These are phyloP conservation scores for Mnemiopsis leidyi DNA, from an alignment of 37 sponge, comb jelly and placozoan species.

Conservation along the genomic window DNA sequence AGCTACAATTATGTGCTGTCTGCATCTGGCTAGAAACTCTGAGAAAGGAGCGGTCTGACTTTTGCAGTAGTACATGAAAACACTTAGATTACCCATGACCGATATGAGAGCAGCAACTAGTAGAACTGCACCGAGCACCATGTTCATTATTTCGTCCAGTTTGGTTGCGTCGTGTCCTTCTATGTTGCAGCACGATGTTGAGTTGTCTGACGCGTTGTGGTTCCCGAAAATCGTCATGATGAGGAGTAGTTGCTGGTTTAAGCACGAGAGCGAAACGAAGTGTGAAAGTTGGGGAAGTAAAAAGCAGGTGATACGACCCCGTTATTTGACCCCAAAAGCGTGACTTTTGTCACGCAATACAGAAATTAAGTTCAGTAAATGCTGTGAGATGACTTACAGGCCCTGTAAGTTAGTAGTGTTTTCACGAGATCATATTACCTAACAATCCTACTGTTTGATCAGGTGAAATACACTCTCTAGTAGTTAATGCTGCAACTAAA, in stretches of 20 bases:
- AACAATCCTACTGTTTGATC: too few relatives aligned
- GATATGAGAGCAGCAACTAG: neutral
- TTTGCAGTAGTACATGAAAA: neutral
- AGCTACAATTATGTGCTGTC: neutral
- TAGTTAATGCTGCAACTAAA: too few relatives aligned
- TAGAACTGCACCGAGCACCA: neutral
- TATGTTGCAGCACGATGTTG: neutral
- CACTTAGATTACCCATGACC: neutral
- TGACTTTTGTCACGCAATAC: neutral
- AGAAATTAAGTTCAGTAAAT: too few relatives aligned
- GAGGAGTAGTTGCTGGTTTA: too few relatives aligned
- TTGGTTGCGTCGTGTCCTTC: neutral
- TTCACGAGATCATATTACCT: too few relatives aligned
- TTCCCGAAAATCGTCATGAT: conserved; percentile 31
- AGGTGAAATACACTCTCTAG: too few relatives aligned
- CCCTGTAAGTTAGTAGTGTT: too few relatives aligned
- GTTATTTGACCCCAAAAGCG: neutral
- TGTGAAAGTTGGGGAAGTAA: neutral
- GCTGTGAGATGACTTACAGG: too few relatives aligned
- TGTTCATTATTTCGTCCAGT: neutral
- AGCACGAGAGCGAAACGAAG: neutral
- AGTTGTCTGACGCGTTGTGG: neutral
- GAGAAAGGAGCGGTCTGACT: neutral
- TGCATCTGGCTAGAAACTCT: neutral
- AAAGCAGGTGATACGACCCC: neutral